phyloP scores from a whole-genome alignment of 2,797 vertebrate genomes.

The Typhlichthys eigenmanni region DNA sequence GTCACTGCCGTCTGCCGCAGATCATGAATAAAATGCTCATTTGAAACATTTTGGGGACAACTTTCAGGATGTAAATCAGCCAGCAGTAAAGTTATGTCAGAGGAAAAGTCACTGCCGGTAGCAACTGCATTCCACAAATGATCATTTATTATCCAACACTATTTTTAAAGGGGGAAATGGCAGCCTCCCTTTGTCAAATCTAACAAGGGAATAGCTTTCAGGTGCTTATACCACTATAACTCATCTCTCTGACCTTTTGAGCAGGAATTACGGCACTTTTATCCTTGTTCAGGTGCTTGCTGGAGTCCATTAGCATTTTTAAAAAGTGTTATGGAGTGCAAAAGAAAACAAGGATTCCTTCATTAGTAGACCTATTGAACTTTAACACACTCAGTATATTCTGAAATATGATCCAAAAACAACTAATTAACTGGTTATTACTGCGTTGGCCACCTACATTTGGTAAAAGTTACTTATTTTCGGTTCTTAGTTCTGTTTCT shows the following conservation, averaged over 20 bases:
- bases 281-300: constrained; percentile 78
- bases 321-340: constrained; percentile 67
- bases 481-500: constrained; percentile 12
- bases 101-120: constrained; percentile 77
- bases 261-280: constrained; percentile 84
- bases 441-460: background rate
- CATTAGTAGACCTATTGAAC: constrained; percentile 71
- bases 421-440: background rate
- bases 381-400: constrained; percentile 61
- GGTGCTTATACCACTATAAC: constrained; percentile 81
- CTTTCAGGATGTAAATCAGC: constrained; percentile 75
- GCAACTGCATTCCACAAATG: constrained; percentile 76
- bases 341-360: constrained; percentile 66
- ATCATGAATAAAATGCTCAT: constrained; percentile 69
- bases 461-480: constrained; percentile 1
- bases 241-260: constrained; percentile 83
- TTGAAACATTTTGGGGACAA: constrained; percentile 73
- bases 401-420: constrained; percentile 50
- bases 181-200: constrained; percentile 83
- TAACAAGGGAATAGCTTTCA: constrained; percentile 87
- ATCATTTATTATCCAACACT: constrained; percentile 85
- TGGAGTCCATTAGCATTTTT: constrained; percentile 81
- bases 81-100: constrained; percentile 76
- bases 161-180: constrained; percentile 84
- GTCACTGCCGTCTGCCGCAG: constrained; percentile 60